Conservation (phyloP, 2,888 invertebrate genomes). For the Volucella inflata region DNA sequence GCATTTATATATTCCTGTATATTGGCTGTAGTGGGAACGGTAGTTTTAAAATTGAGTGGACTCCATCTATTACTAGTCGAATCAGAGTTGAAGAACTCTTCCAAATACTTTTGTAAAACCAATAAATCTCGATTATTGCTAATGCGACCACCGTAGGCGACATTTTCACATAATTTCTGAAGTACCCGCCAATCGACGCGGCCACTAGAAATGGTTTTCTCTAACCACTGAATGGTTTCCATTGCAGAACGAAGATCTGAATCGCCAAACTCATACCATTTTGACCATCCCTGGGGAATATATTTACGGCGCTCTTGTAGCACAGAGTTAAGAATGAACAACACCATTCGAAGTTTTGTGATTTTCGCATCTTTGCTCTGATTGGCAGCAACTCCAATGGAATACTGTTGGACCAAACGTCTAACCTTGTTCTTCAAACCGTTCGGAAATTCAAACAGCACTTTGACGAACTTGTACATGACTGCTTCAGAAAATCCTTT, state of each 20-base stretch:
- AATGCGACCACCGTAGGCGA: constrained; percentile 94
- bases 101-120: constrained; percentile 85
- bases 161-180: constrained; percentile 90
- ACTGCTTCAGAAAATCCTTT: constrained; percentile 90
- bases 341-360: constrained; percentile 88
- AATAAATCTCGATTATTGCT: constrained; percentile 89
- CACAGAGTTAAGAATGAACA: constrained; percentile 95
- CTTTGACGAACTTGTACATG: constrained; percentile 90
- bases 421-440: constrained; percentile 93
- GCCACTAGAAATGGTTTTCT: constrained; percentile 77
- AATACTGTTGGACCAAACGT: constrained; percentile 90
- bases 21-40: constrained; percentile 81
- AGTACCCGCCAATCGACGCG: constrained; percentile 89
- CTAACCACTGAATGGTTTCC: constrained; percentile 84
- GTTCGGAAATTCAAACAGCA: constrained; percentile 93
- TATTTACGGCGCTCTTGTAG: constrained; percentile 95
- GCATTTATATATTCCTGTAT: constrained; percentile 82
- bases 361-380: constrained; percentile 82
- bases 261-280: constrained; percentile 94
- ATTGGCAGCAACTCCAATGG: constrained; percentile 77
- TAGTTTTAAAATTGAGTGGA: constrained; percentile 84
- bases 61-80: constrained; percentile 86
- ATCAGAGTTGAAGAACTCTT: constrained; percentile 86
- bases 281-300: constrained; percentile 96
- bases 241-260: constrained; percentile 91